phyloP scores from a whole-genome alignment of 1,140 invertebrate species.

The Oscheius sp. region DNA sequence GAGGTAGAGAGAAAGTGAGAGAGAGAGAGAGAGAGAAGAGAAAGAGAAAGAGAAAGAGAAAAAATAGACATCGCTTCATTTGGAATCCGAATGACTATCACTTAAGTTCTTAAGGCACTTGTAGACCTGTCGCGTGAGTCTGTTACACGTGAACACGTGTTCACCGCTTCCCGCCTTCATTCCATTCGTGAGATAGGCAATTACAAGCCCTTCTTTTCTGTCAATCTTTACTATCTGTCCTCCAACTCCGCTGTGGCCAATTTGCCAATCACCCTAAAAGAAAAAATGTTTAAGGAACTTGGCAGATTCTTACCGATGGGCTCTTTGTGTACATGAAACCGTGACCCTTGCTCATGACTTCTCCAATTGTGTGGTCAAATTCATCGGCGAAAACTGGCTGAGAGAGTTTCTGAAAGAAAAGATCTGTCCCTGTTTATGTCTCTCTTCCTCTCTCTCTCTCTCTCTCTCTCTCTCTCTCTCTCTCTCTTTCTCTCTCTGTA shows the following conservation, averaged over 20 bases:
- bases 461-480: no score
- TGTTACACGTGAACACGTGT: constrained; percentile 33
- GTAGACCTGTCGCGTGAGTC: constrained; percentile 29
- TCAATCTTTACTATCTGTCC: constrained; percentile 39
- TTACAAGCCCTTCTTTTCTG: constrained; percentile 21
- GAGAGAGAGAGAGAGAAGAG: no score
- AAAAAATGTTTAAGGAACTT: neutral
- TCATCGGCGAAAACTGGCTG: constrained; percentile 20
- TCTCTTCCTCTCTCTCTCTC: no score
- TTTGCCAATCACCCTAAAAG: constrained; percentile 33
- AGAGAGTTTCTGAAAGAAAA: constrained; percentile 24
- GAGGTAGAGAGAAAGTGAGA: no score
- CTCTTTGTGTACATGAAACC: constrained; percentile 39
- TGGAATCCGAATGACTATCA: no score
- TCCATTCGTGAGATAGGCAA: constrained; percentile 43
- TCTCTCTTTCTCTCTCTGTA: no score
- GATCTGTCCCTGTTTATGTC: neutral
- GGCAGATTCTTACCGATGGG: constrained; percentile 7
- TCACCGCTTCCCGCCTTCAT: constrained; percentile 39
- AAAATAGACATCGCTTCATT: no score
- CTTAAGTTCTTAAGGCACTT: no score
- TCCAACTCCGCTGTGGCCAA: constrained; percentile 39
- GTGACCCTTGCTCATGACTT: constrained; percentile 31
- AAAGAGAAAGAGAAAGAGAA: no score
- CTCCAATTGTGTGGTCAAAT: constrained; percentile 34